Evolutionary conservation across 2,797 vertebrate genomes (phyloP).

Genomic region (Lagodon rhomboides): DNA sequence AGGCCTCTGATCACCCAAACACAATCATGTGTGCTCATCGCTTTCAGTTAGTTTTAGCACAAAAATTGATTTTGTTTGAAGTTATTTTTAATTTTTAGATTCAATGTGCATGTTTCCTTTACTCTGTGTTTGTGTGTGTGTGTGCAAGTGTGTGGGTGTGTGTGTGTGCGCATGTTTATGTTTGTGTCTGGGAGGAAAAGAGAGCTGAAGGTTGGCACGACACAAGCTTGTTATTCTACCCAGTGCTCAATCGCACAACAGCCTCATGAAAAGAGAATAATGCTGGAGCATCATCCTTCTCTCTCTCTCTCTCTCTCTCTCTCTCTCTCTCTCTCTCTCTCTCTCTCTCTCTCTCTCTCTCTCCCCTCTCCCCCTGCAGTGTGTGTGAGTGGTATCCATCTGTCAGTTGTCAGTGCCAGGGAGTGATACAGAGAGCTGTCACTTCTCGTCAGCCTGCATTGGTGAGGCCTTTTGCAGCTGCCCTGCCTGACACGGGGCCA

Average conservation of each 20-base stretch:
- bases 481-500: constrained; percentile 88
- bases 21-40: background rate
- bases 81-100: too few relatives aligned
- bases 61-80: background rate
- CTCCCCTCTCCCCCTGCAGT: constrained; percentile 83
- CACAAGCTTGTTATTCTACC: constrained; percentile 89
- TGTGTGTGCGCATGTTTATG: constrained; percentile 26
- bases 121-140: too few relatives aligned
- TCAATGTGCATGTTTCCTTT: too few relatives aligned
- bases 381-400: constrained; percentile 99
- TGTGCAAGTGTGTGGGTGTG: constrained; percentile 1
- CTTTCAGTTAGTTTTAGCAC: background rate
- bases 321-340: constrained; percentile 21
- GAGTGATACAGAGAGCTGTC: constrained; percentile 98
- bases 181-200: constrained; percentile 49
- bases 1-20: background rate
- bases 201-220: constrained; percentile 76
- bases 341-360: constrained; percentile 30
- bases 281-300: constrained; percentile 89
- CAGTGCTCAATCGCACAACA: constrained; percentile 91
- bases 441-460: constrained; percentile 95
- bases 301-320: constrained; percentile 32
- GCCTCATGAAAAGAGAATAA: constrained; percentile 91
- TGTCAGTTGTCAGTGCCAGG: constrained; percentile 99
- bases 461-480: constrained; percentile 98